Percentiles rank a stretch among this genome's conserved stretches.
Evolutionary conservation across 2,888 invertebrate species (phyloP).

Genomic region (Napeogenes sylphis): DNA sequence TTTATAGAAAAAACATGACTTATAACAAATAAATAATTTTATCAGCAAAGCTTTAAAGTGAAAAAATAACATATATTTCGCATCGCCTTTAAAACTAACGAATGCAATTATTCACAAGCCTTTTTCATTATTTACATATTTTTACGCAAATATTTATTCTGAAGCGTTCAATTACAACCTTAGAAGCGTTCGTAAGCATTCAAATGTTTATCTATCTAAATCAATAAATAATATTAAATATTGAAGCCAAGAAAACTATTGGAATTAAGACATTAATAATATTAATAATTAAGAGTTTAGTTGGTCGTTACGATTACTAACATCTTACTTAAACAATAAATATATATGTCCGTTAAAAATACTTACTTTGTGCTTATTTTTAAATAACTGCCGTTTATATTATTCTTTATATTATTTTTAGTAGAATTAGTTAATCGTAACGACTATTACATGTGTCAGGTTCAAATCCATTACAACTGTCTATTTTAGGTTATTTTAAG

Average conservation of each 20-base stretch:
- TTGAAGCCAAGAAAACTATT: neutral
- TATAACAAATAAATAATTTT: conserved; percentile 22
- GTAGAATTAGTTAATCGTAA: conserved; percentile 3
- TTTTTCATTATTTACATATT: conserved; percentile 35
- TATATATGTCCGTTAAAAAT: neutral
- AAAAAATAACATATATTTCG: conserved; percentile 25
- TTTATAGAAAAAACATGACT: conserved; percentile 13
- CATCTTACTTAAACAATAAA: neutral
- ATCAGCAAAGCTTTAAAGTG: conserved; percentile 31
- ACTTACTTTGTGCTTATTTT: neutral
- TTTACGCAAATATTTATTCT: conserved; percentile 22
- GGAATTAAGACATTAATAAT: neutral
- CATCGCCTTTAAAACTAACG: conserved; percentile 38
- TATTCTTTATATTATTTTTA: neutral
- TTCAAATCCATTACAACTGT: conserved; percentile 27
- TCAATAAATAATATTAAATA: neutral
- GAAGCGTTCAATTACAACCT: conserved; percentile 29
- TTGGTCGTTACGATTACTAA: conserved; percentile 1
- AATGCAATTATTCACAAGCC: conserved; percentile 64
- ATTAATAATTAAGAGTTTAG: too few species aligned
- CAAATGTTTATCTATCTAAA: conserved; percentile 8
- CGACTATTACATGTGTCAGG: conserved; percentile 6
- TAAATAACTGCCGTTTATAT: neutral
- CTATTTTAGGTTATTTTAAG: conserved; percentile 45
- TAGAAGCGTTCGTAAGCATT: conserved; percentile 21